phyloP scores from a whole-genome alignment of 2,888 invertebrate genomes.

The Ectobius pallidus region DNA sequence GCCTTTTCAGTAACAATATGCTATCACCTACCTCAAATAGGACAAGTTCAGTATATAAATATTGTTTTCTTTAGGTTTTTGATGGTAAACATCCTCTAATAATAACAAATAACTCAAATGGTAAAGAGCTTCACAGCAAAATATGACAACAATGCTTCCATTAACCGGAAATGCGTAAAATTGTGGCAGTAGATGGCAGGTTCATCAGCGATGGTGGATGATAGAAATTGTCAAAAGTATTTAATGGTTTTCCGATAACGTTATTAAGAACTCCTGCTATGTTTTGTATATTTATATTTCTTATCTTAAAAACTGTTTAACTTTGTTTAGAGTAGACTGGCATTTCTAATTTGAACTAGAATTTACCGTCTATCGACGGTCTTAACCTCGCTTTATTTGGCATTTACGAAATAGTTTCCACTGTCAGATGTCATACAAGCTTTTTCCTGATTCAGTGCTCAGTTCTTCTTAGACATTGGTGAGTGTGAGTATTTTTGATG shows the following conservation, averaged over 20 bases:
- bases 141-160: slow-evolving; percentile 45
- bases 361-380: too few species aligned
- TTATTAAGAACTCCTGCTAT: too few species aligned
- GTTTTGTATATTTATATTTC: background rate
- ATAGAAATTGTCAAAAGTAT: too few species aligned
- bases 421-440: too few species aligned
- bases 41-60: background rate
- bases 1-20: background rate
- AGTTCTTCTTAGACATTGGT: too few species aligned
- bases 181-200: slow-evolving; percentile 10
- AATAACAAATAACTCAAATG: slow-evolving; percentile 24
- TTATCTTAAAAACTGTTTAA: background rate
- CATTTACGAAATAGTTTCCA: too few species aligned
- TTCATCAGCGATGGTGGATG: background rate
- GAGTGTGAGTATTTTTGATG: too few species aligned
- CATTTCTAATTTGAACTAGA: too few species aligned
- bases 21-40: slow-evolving; percentile 17
- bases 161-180: slow-evolving; percentile 36
- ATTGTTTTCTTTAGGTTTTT: background rate
- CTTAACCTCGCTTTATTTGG: too few species aligned
- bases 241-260: too few species aligned
- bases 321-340: background rate
- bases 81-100: slow-evolving; percentile 8
- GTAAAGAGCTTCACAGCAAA: slow-evolving; percentile 38
- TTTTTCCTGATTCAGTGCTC: too few species aligned